Evolutionary conservation across 2,888 invertebrate genomes (phyloP), one percentile per base, ranked within the genome.

Genomic region (Syritta pipiens): DNA sequence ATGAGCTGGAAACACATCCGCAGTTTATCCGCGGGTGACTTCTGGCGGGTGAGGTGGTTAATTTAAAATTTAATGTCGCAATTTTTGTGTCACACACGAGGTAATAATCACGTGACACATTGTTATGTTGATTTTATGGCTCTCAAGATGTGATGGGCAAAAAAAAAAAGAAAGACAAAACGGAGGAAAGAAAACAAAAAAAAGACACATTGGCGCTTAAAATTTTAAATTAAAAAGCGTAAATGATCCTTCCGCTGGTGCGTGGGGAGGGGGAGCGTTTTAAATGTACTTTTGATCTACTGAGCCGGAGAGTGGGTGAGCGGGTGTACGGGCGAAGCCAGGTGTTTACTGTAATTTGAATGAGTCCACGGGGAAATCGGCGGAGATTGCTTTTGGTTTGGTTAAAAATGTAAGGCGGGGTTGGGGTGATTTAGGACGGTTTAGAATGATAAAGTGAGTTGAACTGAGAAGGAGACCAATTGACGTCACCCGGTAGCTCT

Each of bases 41-140:
- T 32, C 68, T 68, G 49, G 67, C 49, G 17, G 57, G 55, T n/a
- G n/a, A 68, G 67, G 67, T 79, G 79, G 74, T 74, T 74, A 60
- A 79, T 79, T 79, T 79, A 79, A 79, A 79, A 79, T 79, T 79
- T 79, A 68, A 79, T 74, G 67, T 74, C 53, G 79, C 60, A 67
- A 79, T 74, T 79, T 79, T 62, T 79, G 67, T 79, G 68, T 74
- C 79, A 79, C 79, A 79, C 79, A 79, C 55, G 79, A 74, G 79
- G 79, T 74, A 74, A 74, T 79, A 79, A 79, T 79, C 74, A 68
- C 74, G 74, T 79, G 79, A 79, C 79, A 79, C 79, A 79, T 79
- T 79, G 79, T 79, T 74, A 79, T 79, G 79, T 63, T 79, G 74
- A 74, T 79, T 79, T 79, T 79, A 79, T 79, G 74, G 62, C 35